Evolutionary conservation across 2,797 vertebrate genomes (phyloP).

Genomic region (Peromyscus attwateri): DNA sequence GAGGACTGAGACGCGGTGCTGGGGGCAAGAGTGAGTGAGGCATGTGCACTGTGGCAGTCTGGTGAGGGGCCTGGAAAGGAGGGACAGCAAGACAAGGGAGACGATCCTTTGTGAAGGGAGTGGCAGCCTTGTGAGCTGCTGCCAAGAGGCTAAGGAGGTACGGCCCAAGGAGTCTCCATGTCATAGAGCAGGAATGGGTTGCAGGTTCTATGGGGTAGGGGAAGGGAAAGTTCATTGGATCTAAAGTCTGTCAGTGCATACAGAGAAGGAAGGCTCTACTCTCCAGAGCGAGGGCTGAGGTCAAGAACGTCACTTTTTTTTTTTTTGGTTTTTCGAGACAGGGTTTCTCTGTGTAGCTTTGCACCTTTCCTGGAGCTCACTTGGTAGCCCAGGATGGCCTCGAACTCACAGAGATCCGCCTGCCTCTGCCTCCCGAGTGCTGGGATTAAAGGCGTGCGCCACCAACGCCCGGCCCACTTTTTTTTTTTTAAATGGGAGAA

Average conservation of each 20-base stretch:
- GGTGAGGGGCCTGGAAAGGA: not conserved
- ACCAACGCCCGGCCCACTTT: too few relatives aligned
- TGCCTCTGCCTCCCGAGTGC: too few relatives aligned
- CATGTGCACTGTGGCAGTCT: not conserved
- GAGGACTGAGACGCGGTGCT: not conserved
- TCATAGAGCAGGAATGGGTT: not conserved
- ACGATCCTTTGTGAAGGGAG: not conserved
- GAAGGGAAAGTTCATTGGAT: not conserved
- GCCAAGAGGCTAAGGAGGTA: not conserved
- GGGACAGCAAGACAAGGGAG: not conserved
- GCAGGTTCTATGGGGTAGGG: not conserved
- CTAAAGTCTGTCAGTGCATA: not conserved
- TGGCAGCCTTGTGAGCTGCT: not conserved
- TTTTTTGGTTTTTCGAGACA: too few relatives aligned
- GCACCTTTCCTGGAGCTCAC: too few relatives aligned
- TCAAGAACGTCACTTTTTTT: conserved; percentile 15
- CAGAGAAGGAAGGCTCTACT: not conserved
- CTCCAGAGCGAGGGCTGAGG: not conserved
- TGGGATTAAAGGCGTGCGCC: too few relatives aligned
- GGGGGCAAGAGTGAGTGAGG: not conserved
- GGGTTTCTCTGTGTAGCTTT: too few relatives aligned
- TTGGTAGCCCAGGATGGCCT: too few relatives aligned
- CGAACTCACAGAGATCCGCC: too few relatives aligned
- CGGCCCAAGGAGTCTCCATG: not conserved
- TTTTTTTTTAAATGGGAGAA: conserved; percentile 43